Evolutionary conservation across 2,888 invertebrate species (phyloP), one percentile per base, ranked within the genome.

Genomic region (Pandemis corylana): DNA sequence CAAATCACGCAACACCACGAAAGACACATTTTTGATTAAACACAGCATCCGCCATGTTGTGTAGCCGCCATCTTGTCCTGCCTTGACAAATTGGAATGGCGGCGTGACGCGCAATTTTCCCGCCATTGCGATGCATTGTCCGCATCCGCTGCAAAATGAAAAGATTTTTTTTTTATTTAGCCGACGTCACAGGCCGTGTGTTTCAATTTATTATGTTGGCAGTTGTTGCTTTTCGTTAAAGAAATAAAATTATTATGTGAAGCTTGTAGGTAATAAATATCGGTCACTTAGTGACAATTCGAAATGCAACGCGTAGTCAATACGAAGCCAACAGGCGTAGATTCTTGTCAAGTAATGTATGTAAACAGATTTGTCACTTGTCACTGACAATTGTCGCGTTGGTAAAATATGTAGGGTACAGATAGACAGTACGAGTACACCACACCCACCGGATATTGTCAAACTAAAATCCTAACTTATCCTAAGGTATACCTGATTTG

Each of bases 51-150:
- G 90, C 92, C 92, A 91, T 92, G 90, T 92, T 90, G 83, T 85
- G 89, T 82, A 81, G 85, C 84, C 89, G 93, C 93, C 94, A 93
- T 94, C 93, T 93, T 92, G 91, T 88, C 89, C 89, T 86, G 87
- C 86, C 87, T 94, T 94, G 94, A 94, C 94, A 94, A 94, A 94
- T 94, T 94, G 94, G 92, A 92, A 91, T 89, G 92, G 88, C 87
- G 90, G 92, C 92, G 93, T 94, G 94, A 94, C 94, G 94, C 93
- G 94, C 93, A 94, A 94, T 94, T 94, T 94, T 93, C 92, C 92
- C 92, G 90, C 91, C 92, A 93, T 94, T 56, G 59, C 69, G 59
- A 69, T 65, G 73, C 74, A 74, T 74, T 94, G 94, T 94, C 92
- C 93, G 91, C 90, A 89, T 91, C 89, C 89, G 89, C 93, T 89